Conservation (phyloP, 2,797 vertebrate genomes). For the Sebastes miniatus region DNA sequence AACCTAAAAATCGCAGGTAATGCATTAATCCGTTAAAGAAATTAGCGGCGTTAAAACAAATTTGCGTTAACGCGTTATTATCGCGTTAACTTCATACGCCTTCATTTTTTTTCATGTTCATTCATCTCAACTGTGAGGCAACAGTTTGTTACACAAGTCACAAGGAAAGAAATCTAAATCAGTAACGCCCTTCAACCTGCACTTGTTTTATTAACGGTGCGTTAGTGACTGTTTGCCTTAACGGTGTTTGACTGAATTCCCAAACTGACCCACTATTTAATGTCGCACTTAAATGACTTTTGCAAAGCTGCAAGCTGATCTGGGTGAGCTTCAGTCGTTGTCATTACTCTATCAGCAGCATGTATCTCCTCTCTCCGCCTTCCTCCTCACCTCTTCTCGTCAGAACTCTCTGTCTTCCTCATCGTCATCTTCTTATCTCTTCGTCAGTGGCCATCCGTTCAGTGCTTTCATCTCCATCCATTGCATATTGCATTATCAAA, state of each 20-base stretch:
- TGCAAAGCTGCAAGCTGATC: conserved; percentile 44
- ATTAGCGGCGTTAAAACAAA: too few species aligned
- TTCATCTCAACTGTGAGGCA: background rate
- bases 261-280: background rate
- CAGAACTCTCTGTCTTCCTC: conserved; percentile 19
- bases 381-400: conserved; percentile 22
- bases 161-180: background rate
- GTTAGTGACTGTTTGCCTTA: background rate
- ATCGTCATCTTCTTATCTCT: conserved; percentile 29
- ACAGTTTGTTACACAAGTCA: background rate
- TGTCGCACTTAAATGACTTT: background rate
- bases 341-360: conserved; percentile 13
- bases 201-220: background rate
- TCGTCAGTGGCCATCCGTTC: conserved; percentile 14
- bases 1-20: too few species aligned
- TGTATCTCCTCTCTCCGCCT: background rate
- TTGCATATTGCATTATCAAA: conserved; percentile 1
- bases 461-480: conserved; percentile 24
- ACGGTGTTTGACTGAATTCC: background rate
- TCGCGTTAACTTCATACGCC: too few species aligned
- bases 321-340: conserved; percentile 42
- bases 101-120: background rate
- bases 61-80: too few species aligned
- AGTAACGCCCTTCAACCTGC: background rate
- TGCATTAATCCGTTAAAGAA: too few species aligned